phyloP scores from a whole-genome alignment of 92 coral and sea anemone genomes.

The Porites lobata region DNA sequence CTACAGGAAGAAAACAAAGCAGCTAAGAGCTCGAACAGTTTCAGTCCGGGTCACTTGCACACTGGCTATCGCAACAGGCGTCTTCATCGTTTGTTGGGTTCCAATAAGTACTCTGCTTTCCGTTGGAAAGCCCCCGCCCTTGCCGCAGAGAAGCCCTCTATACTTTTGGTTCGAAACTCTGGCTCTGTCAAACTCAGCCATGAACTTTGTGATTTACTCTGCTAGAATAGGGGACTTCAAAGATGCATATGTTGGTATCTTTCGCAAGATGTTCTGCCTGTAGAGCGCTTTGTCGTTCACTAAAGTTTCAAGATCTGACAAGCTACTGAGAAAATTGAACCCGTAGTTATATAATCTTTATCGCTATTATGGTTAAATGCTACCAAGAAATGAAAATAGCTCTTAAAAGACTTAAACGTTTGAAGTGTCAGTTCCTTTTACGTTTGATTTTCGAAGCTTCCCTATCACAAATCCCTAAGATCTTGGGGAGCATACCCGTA shows the following conservation, averaged over 20 bases:
- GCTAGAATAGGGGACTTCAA: conserved; percentile 43
- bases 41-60: conserved; percentile 52
- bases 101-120: conserved; percentile 19
- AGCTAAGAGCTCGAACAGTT: not conserved
- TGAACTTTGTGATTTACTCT: conserved; percentile 65
- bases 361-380: too few relatives aligned
- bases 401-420: too few relatives aligned
- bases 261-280: not conserved
- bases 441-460: too few relatives aligned
- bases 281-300: not conserved
- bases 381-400: too few relatives aligned
- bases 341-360: too few relatives aligned
- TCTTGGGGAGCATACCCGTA: too few relatives aligned
- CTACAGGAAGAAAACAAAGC: not conserved
- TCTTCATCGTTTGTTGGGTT: conserved; percentile 52
- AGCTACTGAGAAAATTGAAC: too few relatives aligned
- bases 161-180: conserved; percentile 62
- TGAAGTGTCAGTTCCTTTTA: too few relatives aligned
- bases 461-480: too few relatives aligned
- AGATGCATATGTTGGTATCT: conserved; percentile 20
- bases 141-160: conserved; percentile 20
- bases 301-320: too few relatives aligned
- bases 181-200: conserved; percentile 57
- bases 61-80: conserved; percentile 33
- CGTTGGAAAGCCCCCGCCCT: too few relatives aligned